A percentile compares a stretch with the other conserved stretches of the same genome.
These are phyloP conservation scores for Tethea ocularis DNA, from an alignment of 2,888 invertebrate species.

Conservation along the genomic window DNA sequence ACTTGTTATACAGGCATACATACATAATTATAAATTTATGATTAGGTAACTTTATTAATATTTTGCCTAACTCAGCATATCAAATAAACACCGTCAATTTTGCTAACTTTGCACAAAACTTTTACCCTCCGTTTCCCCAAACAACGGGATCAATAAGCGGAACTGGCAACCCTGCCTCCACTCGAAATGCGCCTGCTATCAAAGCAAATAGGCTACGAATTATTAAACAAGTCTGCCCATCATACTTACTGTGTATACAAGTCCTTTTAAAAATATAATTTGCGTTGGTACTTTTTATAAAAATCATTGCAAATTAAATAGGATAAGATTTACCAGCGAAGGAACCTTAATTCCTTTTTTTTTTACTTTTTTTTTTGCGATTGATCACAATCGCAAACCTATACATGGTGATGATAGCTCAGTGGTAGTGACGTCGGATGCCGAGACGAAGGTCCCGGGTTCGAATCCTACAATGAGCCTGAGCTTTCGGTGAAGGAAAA, in stretches of 20 bases:
- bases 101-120: background rate
- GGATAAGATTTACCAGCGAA: background rate
- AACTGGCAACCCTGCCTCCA: background rate
- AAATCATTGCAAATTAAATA: background rate
- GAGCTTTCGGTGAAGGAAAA: too few relatives aligned
- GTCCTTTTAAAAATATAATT: background rate
- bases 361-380: too few relatives aligned
- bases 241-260: background rate
- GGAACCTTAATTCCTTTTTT: too few relatives aligned
- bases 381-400: too few relatives aligned
- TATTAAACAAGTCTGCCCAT: background rate
- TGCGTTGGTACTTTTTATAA: background rate
- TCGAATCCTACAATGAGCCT: too few relatives aligned
- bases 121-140: background rate
- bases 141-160: background rate
- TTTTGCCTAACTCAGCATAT: background rate
- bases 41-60: background rate
- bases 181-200: background rate
- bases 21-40: too few relatives aligned
- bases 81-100: background rate
- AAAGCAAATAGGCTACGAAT: conserved; percentile 8
- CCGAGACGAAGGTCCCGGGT: too few relatives aligned
- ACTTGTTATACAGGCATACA: too few relatives aligned
- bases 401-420: too few relatives aligned
- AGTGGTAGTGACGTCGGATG: too few relatives aligned